These are phyloP conservation scores for Desmophyllum pertusum DNA, from an alignment of 92 coral and sea anemone genomes.

Conservation along the genomic window DNA sequence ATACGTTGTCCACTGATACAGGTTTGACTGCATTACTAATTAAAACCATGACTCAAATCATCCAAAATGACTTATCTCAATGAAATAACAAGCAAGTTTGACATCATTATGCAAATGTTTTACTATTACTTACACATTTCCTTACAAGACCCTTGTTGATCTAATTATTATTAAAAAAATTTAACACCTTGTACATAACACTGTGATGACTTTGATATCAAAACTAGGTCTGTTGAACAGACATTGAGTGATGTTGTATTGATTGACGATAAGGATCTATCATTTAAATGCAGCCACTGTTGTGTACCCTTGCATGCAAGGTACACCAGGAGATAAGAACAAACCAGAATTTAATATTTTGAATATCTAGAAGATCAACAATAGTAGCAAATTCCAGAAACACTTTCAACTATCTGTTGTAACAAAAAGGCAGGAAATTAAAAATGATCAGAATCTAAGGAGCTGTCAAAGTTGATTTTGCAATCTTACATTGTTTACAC, in stretches of 20 bases:
- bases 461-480: not conserved
- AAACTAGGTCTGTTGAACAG: constrained; percentile 14
- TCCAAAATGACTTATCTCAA: too few species aligned
- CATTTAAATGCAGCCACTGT: not conserved
- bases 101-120: too few species aligned
- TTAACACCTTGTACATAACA: not conserved
- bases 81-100: too few species aligned
- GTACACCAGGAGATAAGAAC: not conserved
- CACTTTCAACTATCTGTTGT: not conserved
- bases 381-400: not conserved
- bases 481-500: constrained; percentile 9
- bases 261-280: constrained; percentile 8
- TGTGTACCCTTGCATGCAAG: not conserved
- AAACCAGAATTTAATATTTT: not conserved
- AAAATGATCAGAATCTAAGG: constrained; percentile 1
- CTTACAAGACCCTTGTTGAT: not conserved
- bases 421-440: constrained; percentile 34
- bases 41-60: too few species aligned
- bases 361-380: not conserved
- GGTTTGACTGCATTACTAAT: too few species aligned
- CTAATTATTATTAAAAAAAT: not conserved
- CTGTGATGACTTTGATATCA: not conserved
- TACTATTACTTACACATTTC: not conserved
- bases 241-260: not conserved
- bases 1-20: too few species aligned